A percentile compares a stretch with the other conserved stretches of the same genome.
Conservation (phyloP, 2,113 vertebrate species). For the Gavia stellata region DNA sequence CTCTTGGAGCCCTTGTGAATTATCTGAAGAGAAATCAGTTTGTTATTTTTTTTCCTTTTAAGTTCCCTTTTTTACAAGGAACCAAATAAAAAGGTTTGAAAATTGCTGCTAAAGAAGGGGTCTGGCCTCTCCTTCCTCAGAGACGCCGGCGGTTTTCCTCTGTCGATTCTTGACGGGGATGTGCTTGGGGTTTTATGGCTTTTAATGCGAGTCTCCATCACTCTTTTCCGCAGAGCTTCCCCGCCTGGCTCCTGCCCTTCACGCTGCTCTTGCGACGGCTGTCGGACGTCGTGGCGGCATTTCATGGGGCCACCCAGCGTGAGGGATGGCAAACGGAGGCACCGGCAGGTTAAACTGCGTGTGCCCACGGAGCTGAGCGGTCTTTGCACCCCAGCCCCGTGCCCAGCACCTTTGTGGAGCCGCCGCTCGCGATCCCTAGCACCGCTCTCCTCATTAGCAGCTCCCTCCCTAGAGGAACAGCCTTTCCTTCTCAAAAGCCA, state of each 20-base stretch:
- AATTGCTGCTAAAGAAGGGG: conserved; percentile 19
- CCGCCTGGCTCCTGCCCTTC: background rate
- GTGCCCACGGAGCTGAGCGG: accelerated
- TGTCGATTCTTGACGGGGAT: background rate
- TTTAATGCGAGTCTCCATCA: background rate
- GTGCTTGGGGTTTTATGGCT: background rate
- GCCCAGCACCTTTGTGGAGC: background rate
- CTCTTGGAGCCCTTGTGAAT: background rate
- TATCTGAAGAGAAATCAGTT: conserved; percentile 44
- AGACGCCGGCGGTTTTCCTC: background rate
- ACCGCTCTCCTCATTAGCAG: accelerated
- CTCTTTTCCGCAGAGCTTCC: background rate
- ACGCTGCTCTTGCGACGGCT: background rate
- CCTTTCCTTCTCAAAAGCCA: background rate
- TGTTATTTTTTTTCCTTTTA: conserved; percentile 43
- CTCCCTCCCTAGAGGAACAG: too few relatives aligned
- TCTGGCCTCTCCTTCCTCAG: background rate
- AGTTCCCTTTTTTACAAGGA: conserved; percentile 20
- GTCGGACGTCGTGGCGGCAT: accelerated
- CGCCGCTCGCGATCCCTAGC: accelerated
- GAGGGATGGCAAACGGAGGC: background rate
- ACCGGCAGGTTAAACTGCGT: background rate
- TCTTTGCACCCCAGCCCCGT: accelerated
- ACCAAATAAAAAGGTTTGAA: conserved; percentile 46
- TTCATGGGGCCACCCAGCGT: accelerated